phyloP scores from a whole-genome alignment of 2,113 vertebrate genomes.

The Indicator maculatus region DNA sequence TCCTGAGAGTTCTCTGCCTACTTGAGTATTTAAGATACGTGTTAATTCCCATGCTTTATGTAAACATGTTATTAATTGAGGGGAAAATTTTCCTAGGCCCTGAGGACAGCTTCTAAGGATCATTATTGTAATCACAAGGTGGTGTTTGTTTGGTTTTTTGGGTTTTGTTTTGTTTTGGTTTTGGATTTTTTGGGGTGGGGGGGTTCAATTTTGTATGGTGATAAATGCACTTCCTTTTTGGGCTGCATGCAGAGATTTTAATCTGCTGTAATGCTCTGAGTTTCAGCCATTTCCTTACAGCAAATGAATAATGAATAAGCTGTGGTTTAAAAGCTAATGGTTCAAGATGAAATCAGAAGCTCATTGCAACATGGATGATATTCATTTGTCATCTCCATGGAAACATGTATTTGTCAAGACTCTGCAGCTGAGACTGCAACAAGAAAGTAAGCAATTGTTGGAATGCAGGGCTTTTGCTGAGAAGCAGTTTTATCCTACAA shows the following conservation, averaged over 20 bases:
- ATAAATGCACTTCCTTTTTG: not conserved
- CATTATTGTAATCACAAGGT: not conserved
- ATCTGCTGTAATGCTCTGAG: constrained; percentile 50
- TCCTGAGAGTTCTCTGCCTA: not conserved
- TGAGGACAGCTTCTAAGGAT: not conserved
- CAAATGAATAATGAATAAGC: constrained; percentile 78
- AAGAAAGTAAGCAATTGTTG: constrained; percentile 44
- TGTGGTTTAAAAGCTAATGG: constrained; percentile 74
- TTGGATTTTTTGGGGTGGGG: not conserved
- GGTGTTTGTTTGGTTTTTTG: no score
- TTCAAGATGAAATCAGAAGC: constrained; percentile 76
- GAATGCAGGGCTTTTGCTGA: constrained; percentile 1
- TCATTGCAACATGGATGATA: constrained; percentile 63
- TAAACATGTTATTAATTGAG: not conserved
- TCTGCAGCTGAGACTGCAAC: constrained; percentile 34
- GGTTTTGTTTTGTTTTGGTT: no score
- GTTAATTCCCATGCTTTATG: not conserved
- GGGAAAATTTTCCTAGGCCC: not conserved
- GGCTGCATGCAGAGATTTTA: not conserved
- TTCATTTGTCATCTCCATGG: constrained; percentile 76
- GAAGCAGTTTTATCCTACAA: constrained; percentile 4
- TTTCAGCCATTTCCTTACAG: constrained; percentile 69
- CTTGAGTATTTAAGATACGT: not conserved
- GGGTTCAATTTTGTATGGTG: not conserved
- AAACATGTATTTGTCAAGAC: constrained; percentile 68